phyloP scores from a whole-genome alignment of 2,797 vertebrate species.

The Lagorchestes hirsutus region DNA sequence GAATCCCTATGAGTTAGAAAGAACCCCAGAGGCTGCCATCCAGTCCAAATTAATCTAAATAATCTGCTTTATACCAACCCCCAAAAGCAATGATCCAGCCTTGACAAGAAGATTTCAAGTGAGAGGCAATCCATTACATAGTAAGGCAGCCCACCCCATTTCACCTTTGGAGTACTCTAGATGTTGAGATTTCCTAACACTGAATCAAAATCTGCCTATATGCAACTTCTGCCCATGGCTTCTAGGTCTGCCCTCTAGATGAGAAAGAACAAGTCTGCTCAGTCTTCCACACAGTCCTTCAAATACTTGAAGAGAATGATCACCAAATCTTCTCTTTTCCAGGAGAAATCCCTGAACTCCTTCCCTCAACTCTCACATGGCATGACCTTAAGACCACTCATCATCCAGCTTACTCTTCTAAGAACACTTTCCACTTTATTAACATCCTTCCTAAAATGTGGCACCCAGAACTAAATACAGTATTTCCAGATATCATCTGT shows the following conservation, averaged over 20 bases:
- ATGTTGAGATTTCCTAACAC: not conserved
- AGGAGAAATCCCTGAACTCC: not conserved
- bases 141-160: not conserved
- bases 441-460: not conserved
- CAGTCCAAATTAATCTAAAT: not conserved
- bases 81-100: not conserved
- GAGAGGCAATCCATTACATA: not conserved
- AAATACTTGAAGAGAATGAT: not conserved
- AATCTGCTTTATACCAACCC: not conserved
- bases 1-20: not conserved
- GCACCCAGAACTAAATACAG: not conserved
- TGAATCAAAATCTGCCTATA: not conserved
- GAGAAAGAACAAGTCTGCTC: not conserved
- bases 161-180: not conserved
- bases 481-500: not conserved
- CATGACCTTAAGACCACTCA: not conserved
- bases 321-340: not conserved
- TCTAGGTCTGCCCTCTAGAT: not conserved
- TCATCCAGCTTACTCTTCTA: not conserved
- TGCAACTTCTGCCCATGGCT: not conserved
- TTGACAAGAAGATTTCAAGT: not conserved
- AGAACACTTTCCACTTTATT: not conserved
- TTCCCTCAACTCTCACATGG: not conserved
- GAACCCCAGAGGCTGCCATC: not conserved
- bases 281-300: not conserved